Conservation (phyloP, 2,797 vertebrate genomes). For the Enteromius argenteus region DNA sequence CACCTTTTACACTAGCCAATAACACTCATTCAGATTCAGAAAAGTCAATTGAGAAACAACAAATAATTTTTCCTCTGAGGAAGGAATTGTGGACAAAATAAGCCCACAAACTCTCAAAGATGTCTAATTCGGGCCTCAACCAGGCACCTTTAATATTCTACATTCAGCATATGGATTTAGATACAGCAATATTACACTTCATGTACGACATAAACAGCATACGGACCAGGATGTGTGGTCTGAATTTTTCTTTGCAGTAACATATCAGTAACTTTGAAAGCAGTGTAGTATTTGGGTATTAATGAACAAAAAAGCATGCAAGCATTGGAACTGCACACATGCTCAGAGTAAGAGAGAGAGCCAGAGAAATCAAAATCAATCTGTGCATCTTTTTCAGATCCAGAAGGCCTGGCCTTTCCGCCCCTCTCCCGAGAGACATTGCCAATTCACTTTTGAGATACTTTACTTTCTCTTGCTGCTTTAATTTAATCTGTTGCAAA, state of each 20-base stretch:
- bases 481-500: constrained; percentile 34
- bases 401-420: constrained; percentile 51
- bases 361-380: constrained; percentile 61
- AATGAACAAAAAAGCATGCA: constrained; percentile 33
- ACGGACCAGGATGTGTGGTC: neutral
- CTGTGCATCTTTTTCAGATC: constrained; percentile 47
- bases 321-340: constrained; percentile 20
- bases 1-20: neutral
- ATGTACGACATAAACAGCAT: neutral
- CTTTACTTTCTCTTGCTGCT: constrained; percentile 22
- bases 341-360: constrained; percentile 25
- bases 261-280: constrained; percentile 29
- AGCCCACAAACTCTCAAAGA: neutral
- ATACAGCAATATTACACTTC: neutral
- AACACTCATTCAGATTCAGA: neutral
- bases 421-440: constrained; percentile 36
- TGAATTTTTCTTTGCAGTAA: constrained; percentile 14
- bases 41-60: neutral
- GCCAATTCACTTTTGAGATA: constrained; percentile 38
- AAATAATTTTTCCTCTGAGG: neutral
- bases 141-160: neutral
- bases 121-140: neutral
- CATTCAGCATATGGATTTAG: neutral
- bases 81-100: neutral
- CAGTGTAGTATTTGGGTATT: constrained; percentile 32